Evolutionary conservation across 1,140 invertebrate genomes (phyloP).

Genomic region (Pogonomyrmex californicus): DNA sequence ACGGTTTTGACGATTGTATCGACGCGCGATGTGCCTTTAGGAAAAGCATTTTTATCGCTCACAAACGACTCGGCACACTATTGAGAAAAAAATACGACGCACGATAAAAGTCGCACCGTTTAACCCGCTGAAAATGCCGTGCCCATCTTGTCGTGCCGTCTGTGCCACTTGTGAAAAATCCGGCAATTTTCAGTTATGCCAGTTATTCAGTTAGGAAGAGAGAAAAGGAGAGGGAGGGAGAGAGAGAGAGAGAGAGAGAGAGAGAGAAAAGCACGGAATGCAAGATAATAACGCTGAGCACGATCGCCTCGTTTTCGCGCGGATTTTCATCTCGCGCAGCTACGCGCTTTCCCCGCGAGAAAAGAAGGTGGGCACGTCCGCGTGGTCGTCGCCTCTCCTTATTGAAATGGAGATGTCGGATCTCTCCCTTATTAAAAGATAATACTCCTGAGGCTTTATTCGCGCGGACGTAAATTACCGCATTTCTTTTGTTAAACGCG

Average conservation of each 20-base stretch:
- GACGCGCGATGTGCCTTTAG: slow-evolving; percentile 54
- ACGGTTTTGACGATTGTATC: slow-evolving; percentile 56
- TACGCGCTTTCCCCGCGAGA: slow-evolving; percentile 13
- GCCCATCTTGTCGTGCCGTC: background rate
- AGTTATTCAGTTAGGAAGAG: too few species aligned
- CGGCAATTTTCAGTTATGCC: slow-evolving; percentile 40
- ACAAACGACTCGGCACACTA: slow-evolving; percentile 17
- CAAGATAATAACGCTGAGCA: slow-evolving; percentile 44
- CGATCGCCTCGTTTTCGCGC: slow-evolving; percentile 55
- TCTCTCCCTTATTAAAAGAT: slow-evolving; percentile 77
- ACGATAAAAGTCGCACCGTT: slow-evolving; percentile 36
- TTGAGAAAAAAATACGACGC: slow-evolving; percentile 23
- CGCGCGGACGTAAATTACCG: slow-evolving; percentile 33
- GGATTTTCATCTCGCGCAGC: slow-evolving; percentile 67
- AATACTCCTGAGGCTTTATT: slow-evolving; percentile 76
- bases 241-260: background rate
- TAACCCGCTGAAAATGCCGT: background rate
- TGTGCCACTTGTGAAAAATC: slow-evolving; percentile 29
- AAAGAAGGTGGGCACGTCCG: background rate
- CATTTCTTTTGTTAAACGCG: slow-evolving; percentile 58
- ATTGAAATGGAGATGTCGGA: slow-evolving; percentile 61
- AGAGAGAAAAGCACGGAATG: slow-evolving; percentile 19
- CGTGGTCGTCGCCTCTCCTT: slow-evolving; percentile 22
- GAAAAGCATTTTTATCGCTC: slow-evolving; percentile 52
- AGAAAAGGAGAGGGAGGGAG: too few species aligned